Percentiles rank a stretch among this genome's conserved stretches.
Conservation (phyloP, 1,140 invertebrate species). For the Drosophila carrolli region DNA sequence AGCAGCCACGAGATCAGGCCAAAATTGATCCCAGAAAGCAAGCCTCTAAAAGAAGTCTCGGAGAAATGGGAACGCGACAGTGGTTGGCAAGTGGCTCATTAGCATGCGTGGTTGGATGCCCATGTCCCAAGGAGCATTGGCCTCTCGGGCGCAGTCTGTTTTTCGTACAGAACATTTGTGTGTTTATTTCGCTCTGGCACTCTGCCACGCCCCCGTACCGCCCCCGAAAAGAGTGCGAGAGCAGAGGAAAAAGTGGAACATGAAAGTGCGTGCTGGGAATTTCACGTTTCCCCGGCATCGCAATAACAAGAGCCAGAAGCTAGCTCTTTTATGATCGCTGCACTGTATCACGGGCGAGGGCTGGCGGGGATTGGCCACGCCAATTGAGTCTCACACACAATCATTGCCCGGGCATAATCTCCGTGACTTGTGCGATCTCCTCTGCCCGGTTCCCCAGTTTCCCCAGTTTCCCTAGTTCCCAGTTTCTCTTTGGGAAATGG, state of each 20-base stretch:
- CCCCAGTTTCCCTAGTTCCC: too few species aligned
- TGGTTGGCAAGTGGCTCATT: conserved; percentile 51
- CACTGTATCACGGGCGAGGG: background rate
- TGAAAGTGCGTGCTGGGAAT: conserved; percentile 55
- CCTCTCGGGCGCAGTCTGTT: conserved; percentile 33
- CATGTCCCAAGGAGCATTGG: conserved; percentile 55
- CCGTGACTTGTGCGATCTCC: conserved; percentile 1
- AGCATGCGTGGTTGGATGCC: conserved; percentile 52
- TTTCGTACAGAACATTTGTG: background rate
- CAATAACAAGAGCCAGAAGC: background rate
- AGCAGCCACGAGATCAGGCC: background rate
- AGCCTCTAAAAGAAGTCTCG: background rate
- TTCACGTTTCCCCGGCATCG: conserved; percentile 1
- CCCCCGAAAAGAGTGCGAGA: conserved; percentile 10
- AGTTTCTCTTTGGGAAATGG: conserved; percentile 9
- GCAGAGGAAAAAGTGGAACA: conserved; percentile 54
- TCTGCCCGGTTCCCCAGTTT: background rate
- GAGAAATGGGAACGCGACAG: background rate
- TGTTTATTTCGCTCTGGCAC: conserved; percentile 8
- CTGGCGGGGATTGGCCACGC: background rate
- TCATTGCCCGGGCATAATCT: background rate
- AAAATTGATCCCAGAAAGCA: background rate
- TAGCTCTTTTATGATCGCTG: conserved; percentile 13
- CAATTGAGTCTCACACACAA: conserved; percentile 1
- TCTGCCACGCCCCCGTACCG: conserved; percentile 11